Evolutionary conservation across 2,888 invertebrate species (phyloP).

Genomic region (Agriopis marginaria): DNA sequence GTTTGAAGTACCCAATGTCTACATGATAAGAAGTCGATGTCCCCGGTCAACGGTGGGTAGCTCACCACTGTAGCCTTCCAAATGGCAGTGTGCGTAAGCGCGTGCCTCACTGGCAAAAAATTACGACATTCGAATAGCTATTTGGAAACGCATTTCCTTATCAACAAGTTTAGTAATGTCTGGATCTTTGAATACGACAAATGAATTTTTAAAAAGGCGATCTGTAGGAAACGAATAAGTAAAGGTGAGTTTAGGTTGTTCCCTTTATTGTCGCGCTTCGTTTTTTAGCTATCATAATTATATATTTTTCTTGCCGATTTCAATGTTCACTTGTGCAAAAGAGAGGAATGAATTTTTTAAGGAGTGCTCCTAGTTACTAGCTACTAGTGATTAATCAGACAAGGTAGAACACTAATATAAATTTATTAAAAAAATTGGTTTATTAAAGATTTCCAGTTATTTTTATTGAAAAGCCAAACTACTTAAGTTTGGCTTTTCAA

Average conservation of each 20-base stretch:
- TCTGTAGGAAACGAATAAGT: background rate
- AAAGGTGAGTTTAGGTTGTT: background rate
- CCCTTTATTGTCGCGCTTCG: no score
- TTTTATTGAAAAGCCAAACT: no score
- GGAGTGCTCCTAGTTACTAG: no score
- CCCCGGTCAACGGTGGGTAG: conserved; percentile 38
- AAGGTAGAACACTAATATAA: no score
- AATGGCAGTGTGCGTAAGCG: conserved; percentile 31
- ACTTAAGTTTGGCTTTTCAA: no score
- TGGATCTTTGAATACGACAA: conserved; percentile 12
- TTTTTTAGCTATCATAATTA: no score
- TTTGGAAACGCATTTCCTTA: conserved; percentile 34
- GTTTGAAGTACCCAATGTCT: background rate
- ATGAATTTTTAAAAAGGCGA: conserved; percentile 20
- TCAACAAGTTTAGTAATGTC: conserved; percentile 16
- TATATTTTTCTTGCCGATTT: no score
- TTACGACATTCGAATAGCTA: conserved; percentile 32
- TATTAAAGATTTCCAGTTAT: no score
- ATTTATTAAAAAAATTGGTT: no score
- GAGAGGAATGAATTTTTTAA: no score
- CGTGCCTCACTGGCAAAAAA: conserved; percentile 19
- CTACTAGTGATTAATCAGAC: no score
- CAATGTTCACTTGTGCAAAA: no score
- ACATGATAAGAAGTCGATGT: background rate
- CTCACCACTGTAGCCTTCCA: conserved; percentile 25